phyloP scores from a whole-genome alignment of 2,113 vertebrate genomes.

The Gavialis gangeticus region DNA sequence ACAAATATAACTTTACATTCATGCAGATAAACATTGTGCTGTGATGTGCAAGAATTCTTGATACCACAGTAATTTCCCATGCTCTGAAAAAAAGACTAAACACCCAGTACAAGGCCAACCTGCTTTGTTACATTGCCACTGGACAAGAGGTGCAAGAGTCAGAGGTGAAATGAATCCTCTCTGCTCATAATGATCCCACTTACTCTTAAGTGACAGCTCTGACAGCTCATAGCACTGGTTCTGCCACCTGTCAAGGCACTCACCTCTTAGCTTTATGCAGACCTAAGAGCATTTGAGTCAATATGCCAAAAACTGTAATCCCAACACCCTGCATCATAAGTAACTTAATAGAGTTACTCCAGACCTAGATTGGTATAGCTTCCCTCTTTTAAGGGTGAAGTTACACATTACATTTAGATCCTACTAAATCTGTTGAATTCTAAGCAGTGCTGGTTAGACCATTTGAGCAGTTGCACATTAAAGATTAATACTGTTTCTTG shows the following conservation, averaged over 20 bases:
- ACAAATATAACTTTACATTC: neutral
- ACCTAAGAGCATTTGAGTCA: neutral
- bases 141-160: neutral
- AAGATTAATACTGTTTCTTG: no score
- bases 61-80: neutral
- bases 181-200: no score
- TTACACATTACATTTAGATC: no score
- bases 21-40: neutral
- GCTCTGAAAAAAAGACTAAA: neutral
- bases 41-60: neutral
- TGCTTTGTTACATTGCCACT: fast-evolving
- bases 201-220: neutral
- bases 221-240: neutral
- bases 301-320: neutral
- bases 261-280: neutral
- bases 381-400: neutral
- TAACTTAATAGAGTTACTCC: neutral
- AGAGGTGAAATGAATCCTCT: no score
- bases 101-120: neutral
- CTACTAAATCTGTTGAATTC: no score
- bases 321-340: neutral
- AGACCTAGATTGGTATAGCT: neutral
- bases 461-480: no score
- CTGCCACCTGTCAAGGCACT: neutral
- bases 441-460: no score